Percentiles rank a stretch among this genome's conserved stretches.
These are phyloP conservation scores for Chloromyia formosa DNA, from an alignment of 2,888 invertebrate genomes.

Conservation along the genomic window DNA sequence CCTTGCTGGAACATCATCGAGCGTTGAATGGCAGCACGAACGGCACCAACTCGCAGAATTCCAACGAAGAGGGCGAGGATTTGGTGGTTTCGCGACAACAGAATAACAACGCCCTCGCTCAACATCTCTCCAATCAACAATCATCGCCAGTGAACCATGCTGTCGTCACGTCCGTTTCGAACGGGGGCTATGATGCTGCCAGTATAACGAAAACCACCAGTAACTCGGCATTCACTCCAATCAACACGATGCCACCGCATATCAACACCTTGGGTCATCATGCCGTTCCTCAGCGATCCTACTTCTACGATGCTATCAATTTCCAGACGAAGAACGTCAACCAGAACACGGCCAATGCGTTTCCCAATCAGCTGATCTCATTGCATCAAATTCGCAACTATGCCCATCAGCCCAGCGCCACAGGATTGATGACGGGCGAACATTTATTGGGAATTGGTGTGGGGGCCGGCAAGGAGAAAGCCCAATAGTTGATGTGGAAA, in stretches of 20 bases:
- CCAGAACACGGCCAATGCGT: constrained; percentile 75
- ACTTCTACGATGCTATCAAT: constrained; percentile 92
- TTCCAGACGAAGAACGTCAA: constrained; percentile 78
- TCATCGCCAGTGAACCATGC: constrained; percentile 60
- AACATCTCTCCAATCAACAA: constrained; percentile 45
- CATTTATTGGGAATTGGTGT: constrained; percentile 69
- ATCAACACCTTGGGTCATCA: constrained; percentile 75
- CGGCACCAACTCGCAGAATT: constrained; percentile 57
- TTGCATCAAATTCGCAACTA: constrained; percentile 97
- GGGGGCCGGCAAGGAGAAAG: constrained; percentile 58
- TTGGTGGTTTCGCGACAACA: constrained; percentile 60
- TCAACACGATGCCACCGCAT: constrained; percentile 87
- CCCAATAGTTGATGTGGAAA: constrained; percentile 43
- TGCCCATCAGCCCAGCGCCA: constrained; percentile 83
- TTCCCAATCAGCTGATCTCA: constrained; percentile 93
- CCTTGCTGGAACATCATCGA: constrained; percentile 66
- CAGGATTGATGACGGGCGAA: constrained; percentile 75
- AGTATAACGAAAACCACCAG: constrained; percentile 69
- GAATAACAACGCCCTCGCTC: constrained; percentile 53
- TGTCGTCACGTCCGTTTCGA: constrained; percentile 46
- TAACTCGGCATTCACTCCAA: constrained; percentile 93
- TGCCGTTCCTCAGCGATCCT: constrained; percentile 78
- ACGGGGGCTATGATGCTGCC: constrained; percentile 64
- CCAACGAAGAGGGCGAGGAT: constrained; percentile 62
- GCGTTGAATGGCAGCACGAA: constrained; percentile 54